Base-by-base conservation (phyloP, 2,888 invertebrate genomes). In the Caradrina clavipalpis region DNA sequence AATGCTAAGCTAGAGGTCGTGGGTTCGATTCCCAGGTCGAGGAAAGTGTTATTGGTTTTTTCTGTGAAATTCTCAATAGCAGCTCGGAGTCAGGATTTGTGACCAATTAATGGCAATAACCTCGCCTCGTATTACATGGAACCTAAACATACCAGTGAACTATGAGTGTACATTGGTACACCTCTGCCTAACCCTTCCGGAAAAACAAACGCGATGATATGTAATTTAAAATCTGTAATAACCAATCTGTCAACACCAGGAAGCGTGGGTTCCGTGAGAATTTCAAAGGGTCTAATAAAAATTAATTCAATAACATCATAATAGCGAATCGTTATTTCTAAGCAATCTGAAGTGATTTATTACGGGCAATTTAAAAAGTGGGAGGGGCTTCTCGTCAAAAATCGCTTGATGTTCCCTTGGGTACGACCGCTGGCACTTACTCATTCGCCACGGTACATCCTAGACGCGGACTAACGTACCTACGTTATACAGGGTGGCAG, bases 331-430 rank as follows among this genome's bases (percentile, higher is more conserved):
- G 74, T 75, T 80, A 80, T 75, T 74, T 82, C 78, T 73, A 77
- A 85, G 83, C 86, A 87, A 87, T 86, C 81, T 84, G 71, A 69
- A 64, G 67, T 89, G 90, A 91, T 90, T 91, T 89, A 90, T 89
- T 83, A 78, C 81, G 73, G 74, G 87, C 83, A 89, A 91, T 91
- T 87, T 87, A 76, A 85, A 86, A 84, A 82, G 81, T 84, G 83
- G 84, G 83, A 80, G 79, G 82, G 83, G 84, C 86, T 88, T 84
- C 87, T 88, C 88, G 87, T 88, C 90, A 88, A 88, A 85, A 84
- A 85, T 85, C 79, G 82, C 86, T 87, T 85, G 80, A 82, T 75
- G 78, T 87, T 90, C 87, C 88, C 83, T 85, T 82, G 85, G 88
- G 88, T 78, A 78, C 66, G 71, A 51, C 72, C 68, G 62, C 59